Evolutionary conservation across 2,888 invertebrate genomes (phyloP).

Genomic region (Mesoligia furuncula): DNA sequence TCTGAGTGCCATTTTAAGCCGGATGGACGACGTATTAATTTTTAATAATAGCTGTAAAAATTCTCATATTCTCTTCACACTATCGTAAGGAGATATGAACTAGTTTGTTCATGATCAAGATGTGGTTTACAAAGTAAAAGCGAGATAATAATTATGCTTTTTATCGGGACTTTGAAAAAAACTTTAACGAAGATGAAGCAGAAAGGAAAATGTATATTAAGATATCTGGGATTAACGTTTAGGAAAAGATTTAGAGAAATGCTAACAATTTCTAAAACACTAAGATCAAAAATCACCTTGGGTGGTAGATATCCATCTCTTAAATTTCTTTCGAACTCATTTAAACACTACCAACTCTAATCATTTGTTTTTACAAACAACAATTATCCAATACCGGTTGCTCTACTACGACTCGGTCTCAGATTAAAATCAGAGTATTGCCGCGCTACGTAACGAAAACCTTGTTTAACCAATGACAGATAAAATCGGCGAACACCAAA

Average conservation of each 20-base stretch:
- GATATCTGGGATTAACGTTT: neutral
- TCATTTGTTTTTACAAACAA: conserved; percentile 43
- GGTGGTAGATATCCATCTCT: neutral
- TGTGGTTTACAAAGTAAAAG: conserved; percentile 1
- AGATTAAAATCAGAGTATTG: conserved; percentile 61
- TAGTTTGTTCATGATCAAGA: conserved; percentile 20
- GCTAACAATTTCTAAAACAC: neutral
- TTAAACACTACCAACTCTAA: conserved; percentile 17
- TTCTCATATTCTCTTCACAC: conserved; percentile 47
- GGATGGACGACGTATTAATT: conserved; percentile 69
- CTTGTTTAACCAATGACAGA: conserved; percentile 69
- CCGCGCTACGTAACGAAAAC: conserved; percentile 63
- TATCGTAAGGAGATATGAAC: conserved; percentile 25
- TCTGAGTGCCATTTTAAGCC: conserved; percentile 68
- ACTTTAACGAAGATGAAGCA: neutral
- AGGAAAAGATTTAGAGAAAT: neutral
- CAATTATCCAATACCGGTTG: conserved; percentile 50
- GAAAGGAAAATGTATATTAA: neutral
- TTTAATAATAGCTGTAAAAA: conserved; percentile 67
- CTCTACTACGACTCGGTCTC: conserved; percentile 36
- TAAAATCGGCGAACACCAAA: conserved; percentile 68
- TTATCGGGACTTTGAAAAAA: neutral
- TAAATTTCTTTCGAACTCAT: conserved; percentile 2
- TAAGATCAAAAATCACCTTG: neutral
- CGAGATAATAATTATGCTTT: neutral